phyloP scores from a whole-genome alignment of 2,113 vertebrate species.

The Entomyzon cyanotis region DNA sequence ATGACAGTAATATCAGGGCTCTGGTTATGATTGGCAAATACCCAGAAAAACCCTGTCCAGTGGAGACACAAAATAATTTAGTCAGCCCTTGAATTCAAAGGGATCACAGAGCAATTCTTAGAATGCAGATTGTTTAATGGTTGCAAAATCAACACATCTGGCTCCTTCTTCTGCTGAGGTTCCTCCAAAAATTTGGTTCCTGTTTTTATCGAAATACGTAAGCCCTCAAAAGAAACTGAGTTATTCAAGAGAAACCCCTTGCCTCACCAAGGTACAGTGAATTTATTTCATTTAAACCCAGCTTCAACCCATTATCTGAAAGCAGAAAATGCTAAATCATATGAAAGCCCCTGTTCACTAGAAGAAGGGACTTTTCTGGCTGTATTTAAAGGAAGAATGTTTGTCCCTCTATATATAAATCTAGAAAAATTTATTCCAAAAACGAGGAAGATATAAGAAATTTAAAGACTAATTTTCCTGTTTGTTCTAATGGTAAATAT shows the following conservation, averaged over 20 bases:
- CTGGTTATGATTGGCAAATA: background rate
- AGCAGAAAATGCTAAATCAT: background rate
- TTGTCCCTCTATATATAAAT: background rate
- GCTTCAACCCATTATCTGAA: background rate
- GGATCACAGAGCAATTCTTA: background rate
- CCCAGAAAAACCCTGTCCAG: background rate
- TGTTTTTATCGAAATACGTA: background rate
- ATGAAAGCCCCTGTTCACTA: background rate
- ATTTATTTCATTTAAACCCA: background rate
- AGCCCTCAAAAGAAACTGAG: background rate
- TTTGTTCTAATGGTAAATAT: background rate
- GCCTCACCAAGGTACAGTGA: background rate
- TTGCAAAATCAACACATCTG: constrained; percentile 12
- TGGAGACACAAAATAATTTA: background rate
- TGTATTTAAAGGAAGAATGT: background rate
- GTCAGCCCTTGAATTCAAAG: background rate
- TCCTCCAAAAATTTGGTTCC: background rate
- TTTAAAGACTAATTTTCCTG: background rate
- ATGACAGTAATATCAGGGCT: background rate
- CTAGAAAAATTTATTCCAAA: background rate
- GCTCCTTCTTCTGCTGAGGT: background rate
- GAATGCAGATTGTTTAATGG: background rate
- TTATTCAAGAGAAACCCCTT: background rate
- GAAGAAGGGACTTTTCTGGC: background rate
- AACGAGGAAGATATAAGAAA: background rate